Evolutionary conservation across 2,113 vertebrate genomes (phyloP).

Genomic region (Neogale vison): DNA sequence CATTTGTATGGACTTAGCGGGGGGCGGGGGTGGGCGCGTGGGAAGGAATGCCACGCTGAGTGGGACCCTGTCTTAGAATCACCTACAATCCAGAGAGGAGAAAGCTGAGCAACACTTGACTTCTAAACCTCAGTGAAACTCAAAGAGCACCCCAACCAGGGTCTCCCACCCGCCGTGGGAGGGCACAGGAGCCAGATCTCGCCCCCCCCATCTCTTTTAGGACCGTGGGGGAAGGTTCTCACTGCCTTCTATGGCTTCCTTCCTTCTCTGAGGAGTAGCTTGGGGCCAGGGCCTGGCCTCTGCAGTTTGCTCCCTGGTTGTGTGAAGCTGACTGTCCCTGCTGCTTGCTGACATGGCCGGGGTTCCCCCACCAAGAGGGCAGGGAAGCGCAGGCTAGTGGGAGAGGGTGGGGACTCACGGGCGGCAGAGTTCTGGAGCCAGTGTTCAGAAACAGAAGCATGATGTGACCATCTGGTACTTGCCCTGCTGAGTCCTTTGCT

Average conservation of each 20-base stretch:
- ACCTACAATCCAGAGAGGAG: background rate
- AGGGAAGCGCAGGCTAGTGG: background rate
- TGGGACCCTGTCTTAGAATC: background rate
- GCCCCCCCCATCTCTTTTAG: background rate
- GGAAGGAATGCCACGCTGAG: background rate
- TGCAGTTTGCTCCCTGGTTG: background rate
- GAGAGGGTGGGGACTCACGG: fast-evolving
- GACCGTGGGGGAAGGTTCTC: background rate
- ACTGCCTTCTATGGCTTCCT: background rate
- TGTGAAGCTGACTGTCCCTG: background rate
- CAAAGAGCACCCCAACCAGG: background rate
- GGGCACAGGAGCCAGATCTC: background rate
- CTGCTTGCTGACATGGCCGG: background rate
- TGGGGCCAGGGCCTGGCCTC: background rate
- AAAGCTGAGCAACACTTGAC: background rate
- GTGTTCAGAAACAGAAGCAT: background rate
- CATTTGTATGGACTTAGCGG: background rate
- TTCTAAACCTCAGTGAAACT: background rate
- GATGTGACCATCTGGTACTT: background rate
- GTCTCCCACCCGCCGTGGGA: fast-evolving
- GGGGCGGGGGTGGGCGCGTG: too few species aligned
- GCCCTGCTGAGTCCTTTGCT: background rate
- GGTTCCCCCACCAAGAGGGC: background rate
- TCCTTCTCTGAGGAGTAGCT: background rate
- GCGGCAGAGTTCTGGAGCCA: fast-evolving